These are phyloP conservation scores for Colletes collaris DNA, from an alignment of 2,888 invertebrate genomes.

Conservation along the genomic window DNA sequence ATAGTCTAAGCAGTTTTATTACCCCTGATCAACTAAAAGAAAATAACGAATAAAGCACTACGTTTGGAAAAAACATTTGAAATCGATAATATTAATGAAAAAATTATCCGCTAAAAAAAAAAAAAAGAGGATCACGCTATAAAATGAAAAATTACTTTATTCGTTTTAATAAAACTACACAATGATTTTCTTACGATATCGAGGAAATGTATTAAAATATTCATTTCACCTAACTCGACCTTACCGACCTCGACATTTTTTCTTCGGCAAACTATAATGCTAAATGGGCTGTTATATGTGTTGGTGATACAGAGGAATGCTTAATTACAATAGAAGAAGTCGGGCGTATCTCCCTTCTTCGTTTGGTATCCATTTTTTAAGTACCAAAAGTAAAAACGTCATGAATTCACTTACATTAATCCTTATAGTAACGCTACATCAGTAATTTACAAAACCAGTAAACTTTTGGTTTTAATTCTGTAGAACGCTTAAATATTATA, in stretches of 20 bases:
- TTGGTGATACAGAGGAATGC: conserved; percentile 31
- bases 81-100: conserved; percentile 6
- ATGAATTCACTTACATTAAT: conserved; percentile 19
- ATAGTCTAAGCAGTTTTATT: conserved; percentile 43
- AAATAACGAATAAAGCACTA: conserved; percentile 8
- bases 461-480: conserved; percentile 30
- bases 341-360: background rate
- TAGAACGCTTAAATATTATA: conserved; percentile 6
- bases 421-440: background rate
- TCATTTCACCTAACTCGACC: conserved; percentile 14
- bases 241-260: conserved; percentile 1
- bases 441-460: conserved; percentile 17
- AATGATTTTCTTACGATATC: conserved; percentile 19
- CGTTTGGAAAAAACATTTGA: conserved; percentile 1
- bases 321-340: conserved; percentile 21
- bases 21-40: conserved; percentile 24
- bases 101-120: conserved; percentile 22
- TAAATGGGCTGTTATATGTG: conserved; percentile 21
- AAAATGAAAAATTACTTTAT: conserved; percentile 50
- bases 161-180: conserved; percentile 24
- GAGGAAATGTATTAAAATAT: conserved; percentile 48
- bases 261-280: background rate
- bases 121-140: conserved; percentile 27
- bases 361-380: conserved; percentile 13
- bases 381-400: conserved; percentile 44